Conservation (phyloP, 2,888 invertebrate species). For the Polyommatus iphigenia region DNA sequence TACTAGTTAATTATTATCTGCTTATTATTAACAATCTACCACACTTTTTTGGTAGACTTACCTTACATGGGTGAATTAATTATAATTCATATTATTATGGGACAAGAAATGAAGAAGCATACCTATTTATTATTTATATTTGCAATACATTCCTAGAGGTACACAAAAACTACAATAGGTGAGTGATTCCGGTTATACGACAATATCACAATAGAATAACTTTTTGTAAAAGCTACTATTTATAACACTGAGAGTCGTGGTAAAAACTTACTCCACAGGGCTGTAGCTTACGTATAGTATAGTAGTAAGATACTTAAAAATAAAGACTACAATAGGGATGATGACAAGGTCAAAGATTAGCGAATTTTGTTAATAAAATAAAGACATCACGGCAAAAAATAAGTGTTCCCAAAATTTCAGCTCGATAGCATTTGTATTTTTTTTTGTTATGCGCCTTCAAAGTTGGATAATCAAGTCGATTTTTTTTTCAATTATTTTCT, state of each 20-base stretch:
- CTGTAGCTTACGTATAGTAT: not conserved
- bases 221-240: not conserved
- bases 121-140: no score
- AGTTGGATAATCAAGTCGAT: no score
- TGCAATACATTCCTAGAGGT: not conserved
- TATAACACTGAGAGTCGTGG: not conserved
- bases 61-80: not conserved
- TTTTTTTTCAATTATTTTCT: no score
- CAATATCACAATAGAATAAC: conserved; percentile 1
- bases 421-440: no score
- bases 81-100: not conserved
- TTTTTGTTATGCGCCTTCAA: no score
- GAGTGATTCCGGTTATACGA: conserved; percentile 12
- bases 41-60: not conserved
- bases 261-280: not conserved
- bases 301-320: not conserved
- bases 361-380: no score
- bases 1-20: not conserved
- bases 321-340: no score
- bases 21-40: no score
- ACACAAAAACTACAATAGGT: not conserved
- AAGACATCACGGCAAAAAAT: no score
- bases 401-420: no score
- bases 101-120: not conserved
- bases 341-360: no score